Base-by-base conservation (phyloP, 2,113 vertebrate species). In the Nansenia antarctica region DNA sequence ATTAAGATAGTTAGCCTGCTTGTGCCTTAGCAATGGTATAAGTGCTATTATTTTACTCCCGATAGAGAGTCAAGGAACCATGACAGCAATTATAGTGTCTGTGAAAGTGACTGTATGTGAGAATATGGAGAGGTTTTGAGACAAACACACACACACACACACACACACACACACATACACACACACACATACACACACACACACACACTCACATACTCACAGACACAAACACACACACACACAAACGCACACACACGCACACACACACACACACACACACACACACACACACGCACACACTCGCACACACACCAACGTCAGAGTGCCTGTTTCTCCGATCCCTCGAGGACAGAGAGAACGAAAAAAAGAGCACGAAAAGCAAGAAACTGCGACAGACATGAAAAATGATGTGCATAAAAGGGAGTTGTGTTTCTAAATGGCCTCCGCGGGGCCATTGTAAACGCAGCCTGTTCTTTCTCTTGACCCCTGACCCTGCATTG, bases 381-480 rank as follows among this genome's bases (percentile, higher is more conserved):
- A 68, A 74, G 65, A 63, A 69, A 53, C n/a, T n/a, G 31, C 39
- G 26, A 53, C 65, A 62, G 65, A 79, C 6, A 63, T 63, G 37
- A 45, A 63, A 45, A 29, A 63, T 63, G 24, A 29, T 39, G 22
- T 45, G 35, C 14, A 29, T 27, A 73, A 76, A 78, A 73, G 63
- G 65, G 75, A 70, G 64, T 75, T 81, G 78, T 81, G 70, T 74
- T 62, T 32, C 24, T 63, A 45, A 76, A 75, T 24, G 74, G 79
- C 71, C 76, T 59, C 78, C 76, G 77, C 71, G 77, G 78, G 70
- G 68, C 80, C 73, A 85, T 85, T 81, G 76, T 86, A 73, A 79
- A 74, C 62, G 69, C 85, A 84, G 82, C 79, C 80, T 85, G 85
- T 82, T 79, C 82, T 81, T 83, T 86, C 85, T 85, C 82, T 85